These are phyloP conservation scores for Polia nebulosa DNA, from an alignment of 2,888 invertebrate species.

Conservation along the genomic window DNA sequence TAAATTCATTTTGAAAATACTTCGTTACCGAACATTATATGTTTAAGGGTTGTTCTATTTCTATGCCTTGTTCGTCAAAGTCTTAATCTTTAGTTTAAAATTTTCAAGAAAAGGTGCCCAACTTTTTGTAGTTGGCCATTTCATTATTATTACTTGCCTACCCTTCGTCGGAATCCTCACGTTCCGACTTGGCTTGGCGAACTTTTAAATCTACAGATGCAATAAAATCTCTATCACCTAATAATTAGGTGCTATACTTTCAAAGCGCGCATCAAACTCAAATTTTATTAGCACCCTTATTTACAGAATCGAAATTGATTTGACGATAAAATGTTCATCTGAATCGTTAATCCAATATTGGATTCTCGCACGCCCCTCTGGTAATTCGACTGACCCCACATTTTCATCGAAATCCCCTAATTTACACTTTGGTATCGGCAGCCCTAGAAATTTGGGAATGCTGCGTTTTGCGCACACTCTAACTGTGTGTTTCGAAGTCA, in stretches of 20 bases:
- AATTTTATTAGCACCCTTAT: slow-evolving; percentile 59
- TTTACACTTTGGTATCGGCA: slow-evolving; percentile 74
- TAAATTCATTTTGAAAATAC: not conserved
- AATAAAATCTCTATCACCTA: slow-evolving; percentile 34
- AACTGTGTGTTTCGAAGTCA: slow-evolving; percentile 46
- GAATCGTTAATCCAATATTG: slow-evolving; percentile 70
- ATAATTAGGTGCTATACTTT: slow-evolving; percentile 55
- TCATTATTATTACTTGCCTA: not conserved
- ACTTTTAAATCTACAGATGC: slow-evolving; percentile 10
- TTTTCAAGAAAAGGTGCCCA: not conserved
- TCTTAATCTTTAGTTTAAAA: not conserved
- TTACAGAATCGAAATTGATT: slow-evolving; percentile 63
- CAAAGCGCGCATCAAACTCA: slow-evolving; percentile 34
- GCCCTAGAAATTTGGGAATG: slow-evolving; percentile 60
- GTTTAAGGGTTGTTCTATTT: not conserved
- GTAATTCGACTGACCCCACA: slow-evolving; percentile 69
- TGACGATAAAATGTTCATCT: slow-evolving; percentile 61
- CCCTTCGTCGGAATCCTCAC: not conserved
- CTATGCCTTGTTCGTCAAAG: no score
- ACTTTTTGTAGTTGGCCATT: not conserved
- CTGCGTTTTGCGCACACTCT: slow-evolving; percentile 50
- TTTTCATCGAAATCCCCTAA: slow-evolving; percentile 74
- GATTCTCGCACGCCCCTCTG: slow-evolving; percentile 63
- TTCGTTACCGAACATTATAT: not conserved
- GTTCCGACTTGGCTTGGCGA: not conserved